These are phyloP conservation scores for Rugalucina vietnamica DNA, from an alignment of 2,888 invertebrate species.

Conservation along the genomic window DNA sequence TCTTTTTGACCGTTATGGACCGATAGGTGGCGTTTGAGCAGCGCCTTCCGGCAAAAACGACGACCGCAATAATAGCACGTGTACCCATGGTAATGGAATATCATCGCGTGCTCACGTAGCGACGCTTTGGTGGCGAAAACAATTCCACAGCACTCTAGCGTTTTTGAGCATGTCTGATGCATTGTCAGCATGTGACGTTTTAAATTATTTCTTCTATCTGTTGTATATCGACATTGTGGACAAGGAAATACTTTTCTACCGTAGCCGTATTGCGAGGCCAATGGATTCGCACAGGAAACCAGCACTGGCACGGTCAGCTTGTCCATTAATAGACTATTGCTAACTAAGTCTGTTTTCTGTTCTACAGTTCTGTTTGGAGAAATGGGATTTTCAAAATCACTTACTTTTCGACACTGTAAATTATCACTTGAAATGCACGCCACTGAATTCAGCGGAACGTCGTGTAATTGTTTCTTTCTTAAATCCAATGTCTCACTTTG, in stretches of 20 bases:
- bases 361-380: neutral
- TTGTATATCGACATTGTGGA: slow-evolving; percentile 82
- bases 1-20: slow-evolving; percentile 85
- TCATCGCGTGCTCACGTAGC: slow-evolving; percentile 83
- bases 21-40: slow-evolving; percentile 84
- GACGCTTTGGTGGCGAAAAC: slow-evolving; percentile 84
- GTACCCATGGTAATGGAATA: slow-evolving; percentile 84
- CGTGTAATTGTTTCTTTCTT: neutral
- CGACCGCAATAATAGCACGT: slow-evolving; percentile 83
- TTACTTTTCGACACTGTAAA: neutral
- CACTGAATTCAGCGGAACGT: neutral
- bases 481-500: neutral
- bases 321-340: slow-evolving; percentile 18
- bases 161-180: slow-evolving; percentile 82
- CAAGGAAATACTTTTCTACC: slow-evolving; percentile 80
- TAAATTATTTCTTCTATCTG: slow-evolving; percentile 84
- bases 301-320: slow-evolving; percentile 57
- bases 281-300: slow-evolving; percentile 56
- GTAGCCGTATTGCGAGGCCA: slow-evolving; percentile 59
- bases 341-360: neutral
- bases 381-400: neutral
- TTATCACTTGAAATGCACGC: neutral
- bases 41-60: slow-evolving; percentile 84
- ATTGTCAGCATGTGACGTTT: slow-evolving; percentile 84
- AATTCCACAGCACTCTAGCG: slow-evolving; percentile 84